phyloP scores from a whole-genome alignment of 2,797 vertebrate species.

The Halcyon chelicuti region DNA sequence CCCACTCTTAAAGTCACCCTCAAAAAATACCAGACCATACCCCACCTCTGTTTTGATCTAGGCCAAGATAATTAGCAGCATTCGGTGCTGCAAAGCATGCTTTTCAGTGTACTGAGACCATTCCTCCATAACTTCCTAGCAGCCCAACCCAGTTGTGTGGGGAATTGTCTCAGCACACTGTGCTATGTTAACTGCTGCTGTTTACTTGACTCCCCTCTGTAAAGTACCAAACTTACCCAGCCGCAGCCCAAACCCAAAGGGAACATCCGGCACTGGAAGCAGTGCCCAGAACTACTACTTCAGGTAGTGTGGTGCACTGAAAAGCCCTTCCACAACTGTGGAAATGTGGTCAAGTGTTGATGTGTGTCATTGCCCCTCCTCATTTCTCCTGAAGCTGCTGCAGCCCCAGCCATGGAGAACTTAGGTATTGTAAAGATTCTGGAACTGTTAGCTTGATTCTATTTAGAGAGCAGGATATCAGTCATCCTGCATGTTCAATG shows the following conservation, averaged over 20 bases:
- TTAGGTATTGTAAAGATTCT: neutral
- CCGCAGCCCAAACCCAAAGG: neutral
- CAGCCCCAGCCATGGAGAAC: fast-evolving
- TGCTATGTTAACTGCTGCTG: neutral
- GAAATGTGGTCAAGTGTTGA: neutral
- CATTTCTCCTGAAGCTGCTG: fast-evolving
- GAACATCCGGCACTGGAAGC: neutral
- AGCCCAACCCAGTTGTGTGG: neutral
- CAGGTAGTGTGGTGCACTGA: fast-evolving
- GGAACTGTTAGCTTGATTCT: fast-evolving
- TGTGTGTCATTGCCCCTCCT: fast-evolving
- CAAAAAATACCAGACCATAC: fast-evolving
- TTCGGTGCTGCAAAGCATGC: neutral
- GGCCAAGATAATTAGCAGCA: neutral
- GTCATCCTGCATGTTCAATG: fast-evolving
- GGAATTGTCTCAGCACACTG: fast-evolving
- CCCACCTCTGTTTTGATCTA: neutral
- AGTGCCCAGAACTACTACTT: neutral
- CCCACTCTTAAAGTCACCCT: neutral
- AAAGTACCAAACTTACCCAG: neutral
- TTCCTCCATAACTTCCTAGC: too few relatives aligned
- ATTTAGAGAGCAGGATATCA: neutral
- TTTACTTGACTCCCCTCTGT: neutral
- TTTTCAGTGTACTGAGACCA: neutral
- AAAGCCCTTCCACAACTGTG: neutral